Percentiles rank a stretch among this genome's conserved stretches.
phyloP scores from a whole-genome alignment of 2,113 vertebrate genomes.

The Psammodynastes pulverulentus region DNA sequence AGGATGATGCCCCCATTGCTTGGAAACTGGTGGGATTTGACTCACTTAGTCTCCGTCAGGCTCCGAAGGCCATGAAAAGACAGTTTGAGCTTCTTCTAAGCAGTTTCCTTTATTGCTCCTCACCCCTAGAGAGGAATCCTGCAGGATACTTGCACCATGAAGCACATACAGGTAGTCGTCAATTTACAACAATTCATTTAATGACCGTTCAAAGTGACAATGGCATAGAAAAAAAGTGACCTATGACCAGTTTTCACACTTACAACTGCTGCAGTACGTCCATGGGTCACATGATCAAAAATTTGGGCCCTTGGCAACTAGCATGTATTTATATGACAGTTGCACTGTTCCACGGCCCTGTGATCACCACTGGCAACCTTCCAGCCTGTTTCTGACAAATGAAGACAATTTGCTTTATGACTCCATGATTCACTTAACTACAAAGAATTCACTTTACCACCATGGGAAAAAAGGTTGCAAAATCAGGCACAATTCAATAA shows the following conservation, averaged over 20 bases:
- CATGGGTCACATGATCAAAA: background rate
- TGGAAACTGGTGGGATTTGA: background rate
- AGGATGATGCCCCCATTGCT: background rate
- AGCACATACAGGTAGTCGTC: background rate
- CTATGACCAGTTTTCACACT: background rate
- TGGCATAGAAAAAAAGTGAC: background rate
- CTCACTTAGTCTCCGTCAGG: background rate
- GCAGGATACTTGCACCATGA: background rate
- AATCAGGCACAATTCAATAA: background rate
- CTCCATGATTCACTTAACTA: background rate
- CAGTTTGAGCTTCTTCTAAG: background rate
- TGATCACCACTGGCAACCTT: background rate
- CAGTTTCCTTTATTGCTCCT: background rate
- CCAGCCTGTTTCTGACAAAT: background rate
- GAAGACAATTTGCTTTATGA: background rate
- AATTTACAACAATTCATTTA: background rate
- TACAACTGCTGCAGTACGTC: background rate
- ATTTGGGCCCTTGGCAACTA: background rate
- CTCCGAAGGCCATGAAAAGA: background rate
- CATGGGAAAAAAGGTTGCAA: background rate
- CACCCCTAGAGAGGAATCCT: background rate
- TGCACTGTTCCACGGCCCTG: background rate
- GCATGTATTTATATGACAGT: background rate
- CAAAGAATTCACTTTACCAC: background rate
- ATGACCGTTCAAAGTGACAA: background rate